A percentile compares a stretch with the other conserved stretches of the same genome.
These are phyloP conservation scores for Etheostoma nigrum DNA, from an alignment of 2,797 vertebrate genomes.

Conservation along the genomic window DNA sequence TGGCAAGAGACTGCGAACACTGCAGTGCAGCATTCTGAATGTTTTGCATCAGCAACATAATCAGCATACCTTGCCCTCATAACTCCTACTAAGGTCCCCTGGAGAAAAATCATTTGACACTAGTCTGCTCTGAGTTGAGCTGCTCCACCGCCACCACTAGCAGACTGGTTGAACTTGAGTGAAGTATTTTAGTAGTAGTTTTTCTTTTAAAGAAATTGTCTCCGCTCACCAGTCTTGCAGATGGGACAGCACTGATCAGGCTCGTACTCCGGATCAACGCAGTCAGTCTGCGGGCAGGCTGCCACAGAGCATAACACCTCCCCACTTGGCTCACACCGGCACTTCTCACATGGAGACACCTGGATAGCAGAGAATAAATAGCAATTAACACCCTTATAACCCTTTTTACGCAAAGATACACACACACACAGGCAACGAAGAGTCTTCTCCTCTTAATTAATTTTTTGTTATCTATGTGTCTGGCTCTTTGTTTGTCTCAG, in stretches of 20 bases:
- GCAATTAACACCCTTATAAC: conserved; percentile 48
- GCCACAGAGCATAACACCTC: conserved; percentile 97
- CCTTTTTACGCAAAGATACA: conserved; percentile 40
- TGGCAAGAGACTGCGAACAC: conserved; percentile 34
- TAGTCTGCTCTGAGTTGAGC: conserved; percentile 19
- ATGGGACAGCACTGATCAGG: conserved; percentile 98
- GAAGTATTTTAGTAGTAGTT: not conserved
- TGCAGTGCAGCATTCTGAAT: conserved; percentile 49
- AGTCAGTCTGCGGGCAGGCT: conserved; percentile 97
- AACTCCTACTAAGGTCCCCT: conserved; percentile 59
- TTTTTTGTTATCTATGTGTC: conserved; percentile 49
- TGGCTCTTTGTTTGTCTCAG: conserved; percentile 38
- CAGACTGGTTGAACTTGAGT: conserved; percentile 8
- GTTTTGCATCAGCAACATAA: conserved; percentile 49
- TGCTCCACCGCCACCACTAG: conserved; percentile 14
- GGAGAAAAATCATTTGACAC: conserved; percentile 50
- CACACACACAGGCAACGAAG: conserved; percentile 16
- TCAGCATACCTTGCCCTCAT: conserved; percentile 21
- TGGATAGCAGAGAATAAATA: conserved; percentile 72
- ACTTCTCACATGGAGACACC: conserved; percentile 97
- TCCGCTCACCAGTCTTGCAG: conserved; percentile 94
- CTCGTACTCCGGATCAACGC: conserved; percentile 97
- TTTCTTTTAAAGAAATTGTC: not conserved
- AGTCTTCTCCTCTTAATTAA: conserved; percentile 43
- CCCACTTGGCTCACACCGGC: conserved; percentile 94